A percentile compares a stretch with the other conserved stretches of the same genome.
These are phyloP conservation scores for Actinemys pallida DNA, from an alignment of 2,113 vertebrate genomes.

Conservation along the genomic window DNA sequence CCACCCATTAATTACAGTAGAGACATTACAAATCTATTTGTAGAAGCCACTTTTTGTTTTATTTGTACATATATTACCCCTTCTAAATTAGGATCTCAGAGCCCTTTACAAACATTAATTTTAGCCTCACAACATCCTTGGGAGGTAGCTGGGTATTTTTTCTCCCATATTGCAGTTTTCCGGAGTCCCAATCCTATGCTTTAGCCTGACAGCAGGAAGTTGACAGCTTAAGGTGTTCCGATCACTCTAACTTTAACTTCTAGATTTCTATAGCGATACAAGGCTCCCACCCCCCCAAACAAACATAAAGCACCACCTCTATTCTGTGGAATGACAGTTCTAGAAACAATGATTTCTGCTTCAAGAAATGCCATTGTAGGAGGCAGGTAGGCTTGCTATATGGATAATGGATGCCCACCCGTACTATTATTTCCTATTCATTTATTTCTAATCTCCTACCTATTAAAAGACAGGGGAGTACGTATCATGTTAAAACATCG, in stretches of 20 bases:
- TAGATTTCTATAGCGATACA: not conserved
- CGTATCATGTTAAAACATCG: not conserved
- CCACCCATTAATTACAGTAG: not conserved
- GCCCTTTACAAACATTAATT: not conserved
- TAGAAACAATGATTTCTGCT: not conserved
- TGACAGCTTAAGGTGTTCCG: not conserved
- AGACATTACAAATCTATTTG: not conserved
- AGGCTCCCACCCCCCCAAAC: not conserved
- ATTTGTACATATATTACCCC: not conserved
- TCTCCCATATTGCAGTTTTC: not conserved
- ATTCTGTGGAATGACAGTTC: not conserved
- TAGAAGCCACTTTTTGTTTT: not conserved
- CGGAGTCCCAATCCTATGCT: not conserved
- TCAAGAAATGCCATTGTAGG: not conserved
- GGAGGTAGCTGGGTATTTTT: not conserved
- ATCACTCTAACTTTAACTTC: not conserved
- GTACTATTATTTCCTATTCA: not conserved
- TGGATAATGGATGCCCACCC: not conserved
- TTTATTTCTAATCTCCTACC: not conserved
- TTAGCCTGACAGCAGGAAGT: not conserved
- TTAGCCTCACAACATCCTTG: not conserved
- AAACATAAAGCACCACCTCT: not conserved
- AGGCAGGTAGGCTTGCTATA: not conserved
- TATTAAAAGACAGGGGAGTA: not conserved
- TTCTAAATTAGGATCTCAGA: not conserved